phyloP scores from a whole-genome alignment of 2,113 vertebrate genomes.

The Phalacrocorax pelagicus region DNA sequence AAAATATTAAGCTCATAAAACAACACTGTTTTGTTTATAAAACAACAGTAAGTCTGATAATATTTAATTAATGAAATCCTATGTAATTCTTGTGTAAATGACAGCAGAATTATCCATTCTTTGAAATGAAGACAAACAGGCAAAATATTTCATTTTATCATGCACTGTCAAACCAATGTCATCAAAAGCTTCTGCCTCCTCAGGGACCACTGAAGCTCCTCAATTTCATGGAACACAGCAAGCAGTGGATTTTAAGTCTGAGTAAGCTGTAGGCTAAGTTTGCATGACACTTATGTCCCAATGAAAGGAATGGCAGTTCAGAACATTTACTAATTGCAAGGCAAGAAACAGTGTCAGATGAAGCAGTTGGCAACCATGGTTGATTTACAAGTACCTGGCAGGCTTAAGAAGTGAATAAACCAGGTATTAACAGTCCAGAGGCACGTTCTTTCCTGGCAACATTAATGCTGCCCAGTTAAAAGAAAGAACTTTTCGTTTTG shows the following conservation, averaged over 20 bases:
- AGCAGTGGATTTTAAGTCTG: neutral
- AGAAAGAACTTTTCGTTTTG: neutral
- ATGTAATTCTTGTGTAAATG: neutral
- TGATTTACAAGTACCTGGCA: neutral
- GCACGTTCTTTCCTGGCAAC: neutral
- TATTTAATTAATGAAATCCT: neutral
- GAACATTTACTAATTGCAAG: neutral
- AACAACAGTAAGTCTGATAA: neutral
- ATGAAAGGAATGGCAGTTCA: neutral
- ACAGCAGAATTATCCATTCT: neutral
- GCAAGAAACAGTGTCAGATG: neutral
- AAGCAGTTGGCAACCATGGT: neutral
- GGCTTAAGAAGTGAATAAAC: neutral
- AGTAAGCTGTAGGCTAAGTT: neutral
- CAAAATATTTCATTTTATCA: neutral
- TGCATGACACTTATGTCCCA: neutral
- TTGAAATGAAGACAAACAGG: neutral
- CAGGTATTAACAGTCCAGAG: neutral
- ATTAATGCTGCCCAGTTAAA: neutral
- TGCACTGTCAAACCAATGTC: neutral
- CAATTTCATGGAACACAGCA: neutral
- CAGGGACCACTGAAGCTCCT: neutral
- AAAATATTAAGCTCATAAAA: neutral
- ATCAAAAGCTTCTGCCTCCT: neutral
- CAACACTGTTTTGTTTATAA: neutral